Evolutionary conservation across 2,797 vertebrate genomes (phyloP), one percentile per base, ranked within the genome.

Genomic region (Sebastiscus tertius): DNA sequence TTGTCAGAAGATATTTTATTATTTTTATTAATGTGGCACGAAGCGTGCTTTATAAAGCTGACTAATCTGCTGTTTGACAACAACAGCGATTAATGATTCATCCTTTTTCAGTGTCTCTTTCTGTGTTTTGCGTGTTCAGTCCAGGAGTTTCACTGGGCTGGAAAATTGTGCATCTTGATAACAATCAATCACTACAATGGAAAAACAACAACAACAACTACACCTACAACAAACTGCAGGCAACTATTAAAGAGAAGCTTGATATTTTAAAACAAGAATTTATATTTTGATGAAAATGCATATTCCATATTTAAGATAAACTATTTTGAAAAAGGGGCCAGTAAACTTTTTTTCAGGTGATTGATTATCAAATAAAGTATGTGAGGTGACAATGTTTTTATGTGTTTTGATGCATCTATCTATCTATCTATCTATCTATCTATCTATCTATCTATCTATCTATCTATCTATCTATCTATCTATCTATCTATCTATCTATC

Each of bases 251-350:
- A 80, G 55, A 81, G 66, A 80, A 65, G 52, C 64, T 85, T 67
- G 31, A 79, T 90, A 91, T 93, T 92, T 91, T 90, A 88, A 84
- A 79, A 78, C 42, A 70, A 87, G 26, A 89, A 88, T 85, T 83
- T 92, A 92, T 93, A 92, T 94, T 94, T 94, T 92, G 87, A 89
- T 87, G 75, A 83, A 85, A 82, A 91, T 82, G 64, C 72, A 83
- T 82, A 90, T 82, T 90, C 64, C 69, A 81, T 87, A 91, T 88
- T 91, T 77, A 90, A 86, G 77, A 88, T 74, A 12, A 87, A 72
- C 80, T 93, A 93, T 94, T 94, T 95, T 95, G 90, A 90, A 88
- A 93, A 93, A 86, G 73, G 79, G 82, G 36, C 66, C 46, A 18
- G 67, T 68, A 2, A 82, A 83, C 77, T 91, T 94, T 80, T 89